Percentiles rank a stretch among this genome's conserved stretches.
Evolutionary conservation across 1,140 invertebrate genomes (phyloP).

Genomic region (Lasioglossum baleicum): DNA sequence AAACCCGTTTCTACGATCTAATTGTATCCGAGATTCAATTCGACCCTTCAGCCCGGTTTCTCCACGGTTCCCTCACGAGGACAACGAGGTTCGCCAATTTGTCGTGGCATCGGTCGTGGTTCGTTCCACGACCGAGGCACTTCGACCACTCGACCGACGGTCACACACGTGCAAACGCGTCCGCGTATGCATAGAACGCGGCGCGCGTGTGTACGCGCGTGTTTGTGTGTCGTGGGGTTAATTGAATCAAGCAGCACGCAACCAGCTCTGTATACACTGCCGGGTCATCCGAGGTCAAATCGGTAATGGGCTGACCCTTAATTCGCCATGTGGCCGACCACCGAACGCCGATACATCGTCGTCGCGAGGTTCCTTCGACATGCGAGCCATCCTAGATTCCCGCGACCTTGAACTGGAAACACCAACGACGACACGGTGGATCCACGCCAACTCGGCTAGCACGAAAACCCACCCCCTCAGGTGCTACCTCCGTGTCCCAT

Average conservation of each 20-base stretch:
- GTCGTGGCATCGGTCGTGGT: no score
- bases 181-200: conserved; percentile 36
- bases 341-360: conserved; percentile 67
- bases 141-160: conserved; percentile 16
- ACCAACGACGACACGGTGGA: conserved; percentile 47
- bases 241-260: conserved; percentile 76
- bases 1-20: no score
- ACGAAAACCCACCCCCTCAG: conserved; percentile 54
- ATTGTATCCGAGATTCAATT: no score
- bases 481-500: no score
- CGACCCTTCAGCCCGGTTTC: no score
- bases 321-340: conserved; percentile 66
- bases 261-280: conserved; percentile 70
- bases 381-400: conserved; percentile 59
- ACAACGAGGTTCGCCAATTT: conserved; percentile 41
- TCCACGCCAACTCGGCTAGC: conserved; percentile 53
- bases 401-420: conserved; percentile 56
- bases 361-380: conserved; percentile 58
- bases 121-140: conserved; percentile 5
- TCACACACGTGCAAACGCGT: conserved; percentile 56
- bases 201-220: conserved; percentile 32
- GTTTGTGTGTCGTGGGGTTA: conserved; percentile 69
- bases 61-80: conserved; percentile 5
- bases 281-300: conserved; percentile 75
- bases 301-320: conserved; percentile 72